These are phyloP conservation scores for Callimorpha dominula DNA, from an alignment of 2,888 invertebrate species.

Conservation along the genomic window DNA sequence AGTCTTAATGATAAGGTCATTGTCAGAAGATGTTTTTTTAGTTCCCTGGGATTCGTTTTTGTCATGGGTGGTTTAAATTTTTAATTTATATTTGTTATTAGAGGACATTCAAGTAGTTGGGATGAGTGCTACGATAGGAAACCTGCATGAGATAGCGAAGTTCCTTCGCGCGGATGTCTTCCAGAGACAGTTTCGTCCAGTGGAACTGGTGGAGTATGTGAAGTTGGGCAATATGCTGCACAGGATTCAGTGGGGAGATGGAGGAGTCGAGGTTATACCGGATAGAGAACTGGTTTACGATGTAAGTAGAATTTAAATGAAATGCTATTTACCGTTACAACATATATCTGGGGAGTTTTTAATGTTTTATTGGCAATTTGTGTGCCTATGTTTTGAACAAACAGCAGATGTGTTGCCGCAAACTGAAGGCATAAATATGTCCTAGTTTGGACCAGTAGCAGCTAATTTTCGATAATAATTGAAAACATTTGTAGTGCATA, in stretches of 20 bases:
- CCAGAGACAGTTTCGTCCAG: slow-evolving; percentile 95
- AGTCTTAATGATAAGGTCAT: too few species aligned
- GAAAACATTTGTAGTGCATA: too few species aligned
- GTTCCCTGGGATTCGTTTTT: too few species aligned
- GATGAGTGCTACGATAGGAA: slow-evolving; percentile 99
- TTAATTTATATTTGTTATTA: slow-evolving; percentile 36
- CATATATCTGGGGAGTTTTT: too few species aligned
- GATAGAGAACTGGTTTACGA: slow-evolving; percentile 67
- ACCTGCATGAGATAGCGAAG: slow-evolving; percentile 91
- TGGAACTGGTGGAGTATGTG: slow-evolving; percentile 93
- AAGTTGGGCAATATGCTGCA: slow-evolving; percentile 88
- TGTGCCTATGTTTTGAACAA: too few species aligned
- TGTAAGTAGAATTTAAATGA: slow-evolving; percentile 58
- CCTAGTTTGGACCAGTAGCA: too few species aligned
- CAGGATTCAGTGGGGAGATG: slow-evolving; percentile 72
- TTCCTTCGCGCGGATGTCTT: slow-evolving; percentile 95
- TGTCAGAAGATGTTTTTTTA: too few species aligned
- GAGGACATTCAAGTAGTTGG: slow-evolving; percentile 94
- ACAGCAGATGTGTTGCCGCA: too few species aligned
- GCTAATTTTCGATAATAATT: too few species aligned
- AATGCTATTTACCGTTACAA: neutral
- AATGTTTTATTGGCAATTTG: too few species aligned
- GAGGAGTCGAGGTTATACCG: slow-evolving; percentile 63
- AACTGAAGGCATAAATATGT: too few species aligned
- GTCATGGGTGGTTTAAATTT: neutral